Evolutionary conservation across 2,113 vertebrate species (phyloP).

Genomic region (Mellivora capensis): DNA sequence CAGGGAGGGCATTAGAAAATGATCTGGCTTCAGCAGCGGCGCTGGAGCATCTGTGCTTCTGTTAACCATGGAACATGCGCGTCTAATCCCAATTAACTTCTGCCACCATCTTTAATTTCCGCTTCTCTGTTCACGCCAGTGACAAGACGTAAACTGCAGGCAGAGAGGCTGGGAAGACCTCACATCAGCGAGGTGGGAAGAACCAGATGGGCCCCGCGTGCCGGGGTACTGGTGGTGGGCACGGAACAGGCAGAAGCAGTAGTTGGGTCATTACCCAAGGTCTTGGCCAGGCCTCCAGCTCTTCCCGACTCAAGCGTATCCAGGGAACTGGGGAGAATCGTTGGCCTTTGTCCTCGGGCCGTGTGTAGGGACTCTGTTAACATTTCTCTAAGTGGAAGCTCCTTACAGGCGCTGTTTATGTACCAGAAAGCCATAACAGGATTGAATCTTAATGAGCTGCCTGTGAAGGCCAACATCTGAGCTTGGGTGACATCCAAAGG

Average conservation of each 20-base stretch:
- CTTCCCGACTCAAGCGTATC: background rate
- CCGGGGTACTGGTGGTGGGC: background rate
- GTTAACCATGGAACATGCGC: background rate
- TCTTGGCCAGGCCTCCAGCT: background rate
- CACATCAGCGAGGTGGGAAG: background rate
- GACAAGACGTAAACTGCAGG: background rate
- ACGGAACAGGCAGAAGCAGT: background rate
- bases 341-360: background rate
- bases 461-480: background rate
- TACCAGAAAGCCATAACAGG: background rate
- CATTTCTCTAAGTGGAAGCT: background rate
- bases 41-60: background rate
- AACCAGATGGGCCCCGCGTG: background rate
- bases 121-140: background rate
- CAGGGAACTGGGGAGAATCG: background rate
- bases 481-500: background rate
- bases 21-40: background rate
- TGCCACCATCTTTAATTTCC: background rate
- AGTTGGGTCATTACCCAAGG: background rate
- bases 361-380: background rate
- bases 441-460: background rate
- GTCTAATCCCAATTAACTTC: slow-evolving; percentile 15
- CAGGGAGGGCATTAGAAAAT: background rate
- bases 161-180: background rate
- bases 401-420: too few relatives aligned